These are phyloP conservation scores for Epinotia demarniana DNA, from an alignment of 2,888 invertebrate genomes.

Conservation along the genomic window DNA sequence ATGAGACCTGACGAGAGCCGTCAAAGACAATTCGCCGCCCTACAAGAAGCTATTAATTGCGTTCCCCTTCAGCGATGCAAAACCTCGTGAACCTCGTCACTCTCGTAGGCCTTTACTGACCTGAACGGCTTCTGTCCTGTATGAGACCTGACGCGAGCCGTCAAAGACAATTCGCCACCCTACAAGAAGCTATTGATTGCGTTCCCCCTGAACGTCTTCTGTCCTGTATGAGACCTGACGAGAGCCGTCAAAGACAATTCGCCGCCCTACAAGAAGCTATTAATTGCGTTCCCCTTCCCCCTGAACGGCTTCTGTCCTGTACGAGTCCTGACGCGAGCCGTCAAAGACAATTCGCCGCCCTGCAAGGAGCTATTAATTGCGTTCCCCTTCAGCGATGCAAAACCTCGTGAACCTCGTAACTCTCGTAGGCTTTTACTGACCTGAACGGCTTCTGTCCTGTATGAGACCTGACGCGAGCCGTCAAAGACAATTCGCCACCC, in stretches of 20 bases:
- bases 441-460: constrained; percentile 98
- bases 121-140: constrained; percentile 98
- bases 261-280: no score
- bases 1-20: not conserved
- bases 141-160: constrained; percentile 98
- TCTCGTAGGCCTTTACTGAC: constrained; percentile 54
- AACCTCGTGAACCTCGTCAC: not conserved
- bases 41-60: not conserved
- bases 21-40: not conserved
- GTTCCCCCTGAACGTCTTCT: no score
- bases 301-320: not conserved
- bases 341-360: not conserved
- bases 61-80: not conserved
- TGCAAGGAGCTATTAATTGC: not conserved
- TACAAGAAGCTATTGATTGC: no score
- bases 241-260: no score
- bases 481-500: constrained; percentile 98
- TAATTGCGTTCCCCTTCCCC: no score
- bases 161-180: constrained; percentile 98
- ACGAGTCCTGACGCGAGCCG: not conserved
- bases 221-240: no score
- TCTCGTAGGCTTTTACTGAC: constrained; percentile 54
- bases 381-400: not conserved
- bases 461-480: constrained; percentile 98
- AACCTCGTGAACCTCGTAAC: not conserved